Evolutionary conservation across 1,140 invertebrate species (phyloP), one percentile per base, ranked within the genome.

Genomic region (Anastatus disparis): DNA sequence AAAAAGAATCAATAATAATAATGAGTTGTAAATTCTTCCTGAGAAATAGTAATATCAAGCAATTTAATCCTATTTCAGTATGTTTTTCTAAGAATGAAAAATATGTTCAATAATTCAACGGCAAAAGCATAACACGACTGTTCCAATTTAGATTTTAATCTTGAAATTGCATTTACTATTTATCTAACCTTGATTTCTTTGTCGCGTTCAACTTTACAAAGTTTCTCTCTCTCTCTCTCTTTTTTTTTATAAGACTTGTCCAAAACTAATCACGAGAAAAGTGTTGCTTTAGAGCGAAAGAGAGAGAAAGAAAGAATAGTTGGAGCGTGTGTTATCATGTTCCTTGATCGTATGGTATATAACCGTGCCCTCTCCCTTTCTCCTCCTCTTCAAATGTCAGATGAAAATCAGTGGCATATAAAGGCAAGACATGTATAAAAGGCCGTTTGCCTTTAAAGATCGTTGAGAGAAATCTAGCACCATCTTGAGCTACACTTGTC

Each of bases 401-500:
- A 71, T 71, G 70, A n/a, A 10, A 71, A 71, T 71, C 70, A 59
- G 26, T 58, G 31, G 50, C 27, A 42, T 38, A 63, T 50, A 50
- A n/a, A 56, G 61, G 59, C 42, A 59, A 65, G 40, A 52, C 52
- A 58, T 52, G 53, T 65, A 70, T 70, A 70, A 70, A 66, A 66
- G 59, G 22, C 52, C 59, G 48, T 53, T 26, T 8, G 53, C 46
- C 31, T 59, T 20, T 27, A 35, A 42, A 42, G 50, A 56, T 56
- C 61, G 48, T 52, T 26, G 62, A 42, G n/a, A n/a, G 62, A 65
- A 50, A 65, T 65, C 70, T 66, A 48, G 70, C 70, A 71, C 70
- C 70, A 71, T 71, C 70, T 71, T 71, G 70, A 71, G 70, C 62
- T 71, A 71, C 70, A 71, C 70, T 71, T 71, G 70, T 71, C 69